Percentiles rank a stretch among this genome's conserved stretches.
phyloP scores from a whole-genome alignment of 1,140 invertebrate species.

The Dendrolimus punctatus region DNA sequence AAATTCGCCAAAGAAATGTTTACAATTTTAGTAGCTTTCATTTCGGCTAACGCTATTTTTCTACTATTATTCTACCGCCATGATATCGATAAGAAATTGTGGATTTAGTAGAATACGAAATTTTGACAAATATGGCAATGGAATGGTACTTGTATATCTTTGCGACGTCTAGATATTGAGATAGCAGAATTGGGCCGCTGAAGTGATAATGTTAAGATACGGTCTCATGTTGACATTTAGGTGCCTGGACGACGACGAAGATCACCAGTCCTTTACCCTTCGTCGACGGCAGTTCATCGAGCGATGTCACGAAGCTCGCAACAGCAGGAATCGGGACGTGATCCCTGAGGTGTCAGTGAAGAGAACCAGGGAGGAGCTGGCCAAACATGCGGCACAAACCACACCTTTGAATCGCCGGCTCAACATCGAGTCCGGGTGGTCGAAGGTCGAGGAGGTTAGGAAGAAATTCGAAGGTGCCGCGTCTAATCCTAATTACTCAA shows the following conservation, averaged over 20 bases:
- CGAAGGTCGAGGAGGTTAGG: conserved; percentile 60
- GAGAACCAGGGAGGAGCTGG: conserved; percentile 51
- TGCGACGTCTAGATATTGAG: too few relatives aligned
- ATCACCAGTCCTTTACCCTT: conserved; percentile 34
- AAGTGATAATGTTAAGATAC: background rate
- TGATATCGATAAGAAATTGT: too few relatives aligned
- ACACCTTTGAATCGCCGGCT: conserved; percentile 43
- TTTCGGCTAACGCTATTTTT: too few relatives aligned
- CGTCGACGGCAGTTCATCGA: conserved; percentile 56
- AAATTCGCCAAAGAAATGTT: too few relatives aligned
- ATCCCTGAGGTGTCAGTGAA: conserved; percentile 55
- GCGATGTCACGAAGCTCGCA: conserved; percentile 50
- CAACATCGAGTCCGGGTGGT: conserved; percentile 58
- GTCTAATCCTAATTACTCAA: conserved; percentile 35
- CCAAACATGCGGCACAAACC: conserved; percentile 52
- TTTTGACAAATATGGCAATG: too few relatives aligned
- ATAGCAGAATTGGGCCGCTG: too few relatives aligned
- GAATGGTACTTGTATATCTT: too few relatives aligned
- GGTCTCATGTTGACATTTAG: conserved; percentile 17
- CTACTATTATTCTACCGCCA: too few relatives aligned
- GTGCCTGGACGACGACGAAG: conserved; percentile 52
- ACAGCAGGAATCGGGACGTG: conserved; percentile 29
- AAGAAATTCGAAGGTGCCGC: conserved; percentile 61
- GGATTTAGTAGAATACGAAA: too few relatives aligned
- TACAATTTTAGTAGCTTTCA: too few relatives aligned